Conservation (phyloP, 2,888 invertebrate species). For the Deroplatys truncata region DNA sequence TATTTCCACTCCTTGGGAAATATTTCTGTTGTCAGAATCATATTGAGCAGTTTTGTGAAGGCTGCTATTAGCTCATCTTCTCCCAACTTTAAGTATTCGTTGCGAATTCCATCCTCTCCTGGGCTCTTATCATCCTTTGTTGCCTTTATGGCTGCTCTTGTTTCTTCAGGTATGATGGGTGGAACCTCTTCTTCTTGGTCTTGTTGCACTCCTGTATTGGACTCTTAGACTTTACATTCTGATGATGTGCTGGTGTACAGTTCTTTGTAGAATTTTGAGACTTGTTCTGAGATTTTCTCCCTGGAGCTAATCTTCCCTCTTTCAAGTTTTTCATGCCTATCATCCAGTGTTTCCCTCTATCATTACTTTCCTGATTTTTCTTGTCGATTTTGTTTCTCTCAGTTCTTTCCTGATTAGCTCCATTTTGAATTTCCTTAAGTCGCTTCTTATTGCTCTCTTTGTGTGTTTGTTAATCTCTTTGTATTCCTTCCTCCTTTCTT, state of each 20-base stretch:
- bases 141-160: not conserved
- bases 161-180: not conserved
- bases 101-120: not conserved
- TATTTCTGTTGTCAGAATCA: not conserved
- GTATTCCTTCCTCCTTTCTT: no score
- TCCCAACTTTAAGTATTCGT: not conserved
- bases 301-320: no score
- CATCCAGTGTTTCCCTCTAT: not conserved
- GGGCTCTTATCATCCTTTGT: not conserved
- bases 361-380: not conserved
- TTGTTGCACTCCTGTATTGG: not conserved
- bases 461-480: no score
- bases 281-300: not conserved
- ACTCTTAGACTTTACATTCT: no score
- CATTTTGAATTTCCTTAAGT: not conserved
- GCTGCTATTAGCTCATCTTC: not conserved
- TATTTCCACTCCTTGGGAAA: not conserved
- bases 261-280: no score
- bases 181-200: not conserved
- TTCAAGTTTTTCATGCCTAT: not conserved
- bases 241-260: not conserved
- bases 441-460: no score
- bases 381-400: not conserved
- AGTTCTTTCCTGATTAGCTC: not conserved
- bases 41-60: not conserved